phyloP scores from a whole-genome alignment of 2,797 vertebrate species.

The Loris lydekkerianus region DNA sequence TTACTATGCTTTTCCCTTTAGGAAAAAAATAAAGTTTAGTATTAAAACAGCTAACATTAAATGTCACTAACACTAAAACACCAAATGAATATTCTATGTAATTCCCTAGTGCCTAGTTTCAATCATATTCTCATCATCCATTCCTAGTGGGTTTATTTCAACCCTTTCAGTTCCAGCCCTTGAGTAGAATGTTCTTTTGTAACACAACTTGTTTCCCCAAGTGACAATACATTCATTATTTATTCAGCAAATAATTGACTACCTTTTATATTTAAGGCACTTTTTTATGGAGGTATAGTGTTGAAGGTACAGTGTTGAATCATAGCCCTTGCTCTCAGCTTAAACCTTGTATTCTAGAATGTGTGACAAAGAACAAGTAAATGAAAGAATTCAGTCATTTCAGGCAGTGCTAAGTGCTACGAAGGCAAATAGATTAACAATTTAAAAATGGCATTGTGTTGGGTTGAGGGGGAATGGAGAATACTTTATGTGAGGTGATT shows the following conservation, averaged over 20 bases:
- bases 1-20: constrained; percentile 12
- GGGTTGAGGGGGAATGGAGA: not conserved
- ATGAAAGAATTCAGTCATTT: not conserved
- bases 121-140: not conserved
- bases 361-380: not conserved
- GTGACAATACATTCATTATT: not conserved
- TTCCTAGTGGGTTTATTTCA: constrained; percentile 37
- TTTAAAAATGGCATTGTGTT: not conserved
- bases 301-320: not conserved
- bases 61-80: not conserved
- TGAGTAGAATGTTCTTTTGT: constrained; percentile 26
- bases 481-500: not conserved
- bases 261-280: not conserved
- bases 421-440: not conserved
- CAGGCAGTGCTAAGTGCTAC: not conserved
- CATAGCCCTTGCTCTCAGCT: not conserved
- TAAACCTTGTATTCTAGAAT: not conserved
- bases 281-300: not conserved
- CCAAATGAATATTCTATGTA: not conserved
- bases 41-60: constrained; percentile 2
- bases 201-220: not conserved
- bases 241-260: constrained; percentile 32
- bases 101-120: not conserved
- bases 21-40: not conserved
- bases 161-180: not conserved